These are phyloP conservation scores for Charaxes varanes DNA, from an alignment of 1,140 invertebrate genomes.

Conservation along the genomic window DNA sequence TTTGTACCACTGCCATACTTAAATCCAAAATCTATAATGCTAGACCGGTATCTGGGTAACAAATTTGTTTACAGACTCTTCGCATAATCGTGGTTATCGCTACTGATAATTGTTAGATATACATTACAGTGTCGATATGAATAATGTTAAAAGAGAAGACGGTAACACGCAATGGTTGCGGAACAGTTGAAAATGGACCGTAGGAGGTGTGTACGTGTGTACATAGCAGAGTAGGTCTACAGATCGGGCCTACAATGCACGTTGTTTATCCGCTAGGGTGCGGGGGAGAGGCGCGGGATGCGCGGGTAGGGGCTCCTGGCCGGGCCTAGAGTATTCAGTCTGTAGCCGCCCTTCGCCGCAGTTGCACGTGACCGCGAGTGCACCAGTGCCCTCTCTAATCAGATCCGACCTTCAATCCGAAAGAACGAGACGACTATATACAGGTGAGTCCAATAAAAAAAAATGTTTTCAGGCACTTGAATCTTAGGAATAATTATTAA, in stretches of 20 bases:
- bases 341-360: conserved; percentile 48
- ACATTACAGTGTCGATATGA: conserved; percentile 13
- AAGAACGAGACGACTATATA: conserved; percentile 67
- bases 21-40: conserved; percentile 63
- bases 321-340: conserved; percentile 59
- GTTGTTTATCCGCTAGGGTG: conserved; percentile 68
- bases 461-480: no score
- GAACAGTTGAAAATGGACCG: conserved; percentile 15
- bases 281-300: conserved; percentile 36
- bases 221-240: conserved; percentile 40
- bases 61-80: conserved; percentile 46
- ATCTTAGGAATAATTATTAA: neutral
- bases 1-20: conserved; percentile 25
- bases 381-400: conserved; percentile 39
- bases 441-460: conserved; percentile 44
- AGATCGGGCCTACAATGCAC: conserved; percentile 68
- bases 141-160: neutral
- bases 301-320: conserved; percentile 55
- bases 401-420: conserved; percentile 65
- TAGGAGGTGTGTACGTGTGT: conserved; percentile 35
- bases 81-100: conserved; percentile 4
- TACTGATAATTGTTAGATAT: conserved; percentile 2
- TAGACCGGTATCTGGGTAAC: conserved; percentile 51
- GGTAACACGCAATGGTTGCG: conserved; percentile 25
- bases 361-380: conserved; percentile 50